Percentiles rank a stretch among this genome's conserved stretches.
phyloP scores from a whole-genome alignment of 2,888 invertebrate genomes.

The Drosophila pseudotakahashii region DNA sequence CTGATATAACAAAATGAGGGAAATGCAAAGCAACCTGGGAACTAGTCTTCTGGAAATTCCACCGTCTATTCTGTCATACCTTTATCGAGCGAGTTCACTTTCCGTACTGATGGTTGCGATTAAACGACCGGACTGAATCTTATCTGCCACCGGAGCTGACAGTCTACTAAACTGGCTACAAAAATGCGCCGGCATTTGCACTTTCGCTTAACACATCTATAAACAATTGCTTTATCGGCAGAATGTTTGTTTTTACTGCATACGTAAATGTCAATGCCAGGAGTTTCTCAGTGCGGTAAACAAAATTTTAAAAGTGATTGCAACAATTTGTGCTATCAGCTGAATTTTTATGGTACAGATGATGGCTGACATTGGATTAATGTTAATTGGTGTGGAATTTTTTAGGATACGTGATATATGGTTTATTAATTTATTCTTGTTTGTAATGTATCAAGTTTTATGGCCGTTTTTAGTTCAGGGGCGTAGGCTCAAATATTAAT shows the following conservation, averaged over 20 bases:
- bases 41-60: neutral
- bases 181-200: constrained; percentile 12
- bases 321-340: constrained; percentile 47
- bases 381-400: constrained; percentile 16
- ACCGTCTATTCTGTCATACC: neutral
- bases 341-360: constrained; percentile 6
- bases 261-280: constrained; percentile 38
- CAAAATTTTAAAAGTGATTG: constrained; percentile 1
- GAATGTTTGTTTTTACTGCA: constrained; percentile 20
- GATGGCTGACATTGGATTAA: constrained; percentile 1
- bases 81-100: constrained; percentile 44
- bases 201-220: constrained; percentile 14
- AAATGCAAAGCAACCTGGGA: neutral
- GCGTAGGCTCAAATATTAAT: too few relatives aligned
- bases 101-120: constrained; percentile 15
- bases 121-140: constrained; percentile 17
- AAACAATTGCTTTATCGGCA: constrained; percentile 43
- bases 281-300: constrained; percentile 37
- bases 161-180: constrained; percentile 39
- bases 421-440: too few relatives aligned
- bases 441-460: too few relatives aligned
- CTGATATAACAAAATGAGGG: constrained; percentile 12
- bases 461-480: too few relatives aligned
- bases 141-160: constrained; percentile 47
- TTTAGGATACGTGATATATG: constrained; percentile 15